Evolutionary conservation across 2,797 vertebrate genomes (phyloP).

Genomic region (Periparus ater): DNA sequence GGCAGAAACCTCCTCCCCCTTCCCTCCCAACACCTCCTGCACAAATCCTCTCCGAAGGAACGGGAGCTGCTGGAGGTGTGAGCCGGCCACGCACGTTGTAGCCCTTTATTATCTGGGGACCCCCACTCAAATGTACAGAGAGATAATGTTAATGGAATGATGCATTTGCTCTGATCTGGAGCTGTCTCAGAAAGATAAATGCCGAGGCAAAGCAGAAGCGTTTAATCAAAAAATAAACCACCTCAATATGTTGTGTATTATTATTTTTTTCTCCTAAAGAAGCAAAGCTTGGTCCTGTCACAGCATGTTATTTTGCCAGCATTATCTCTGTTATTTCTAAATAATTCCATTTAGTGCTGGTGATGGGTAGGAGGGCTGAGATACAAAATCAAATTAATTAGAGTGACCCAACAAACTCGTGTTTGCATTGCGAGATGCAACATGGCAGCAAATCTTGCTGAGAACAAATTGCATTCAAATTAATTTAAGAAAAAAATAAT

Average conservation of each 20-base stretch:
- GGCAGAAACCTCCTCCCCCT: not conserved
- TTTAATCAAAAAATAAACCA: conserved; percentile 71
- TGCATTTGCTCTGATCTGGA: conserved; percentile 55
- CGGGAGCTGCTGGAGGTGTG: conserved; percentile 17
- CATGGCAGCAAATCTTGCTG: conserved; percentile 27
- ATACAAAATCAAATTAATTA: conserved; percentile 71
- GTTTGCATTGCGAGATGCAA: conserved; percentile 51
- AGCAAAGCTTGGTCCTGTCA: conserved; percentile 35
- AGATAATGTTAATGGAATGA: conserved; percentile 73
- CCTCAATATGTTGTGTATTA: conserved; percentile 6
- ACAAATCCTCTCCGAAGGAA: conserved; percentile 33
- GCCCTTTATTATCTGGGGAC: conserved; percentile 42
- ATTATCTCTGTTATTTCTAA: conserved; percentile 64
- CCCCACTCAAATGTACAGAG: conserved; percentile 46
- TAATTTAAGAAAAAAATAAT: conserved; percentile 71
- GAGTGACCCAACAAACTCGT: conserved; percentile 58
- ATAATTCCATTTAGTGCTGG: conserved; percentile 60
- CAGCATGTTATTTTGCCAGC: conserved; percentile 18
- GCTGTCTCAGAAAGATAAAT: conserved; percentile 66
- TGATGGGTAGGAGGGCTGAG: conserved; percentile 53
- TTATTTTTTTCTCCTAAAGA: not conserved
- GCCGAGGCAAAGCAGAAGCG: conserved; percentile 44
- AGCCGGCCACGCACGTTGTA: not conserved
- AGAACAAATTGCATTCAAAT: conserved; percentile 70
- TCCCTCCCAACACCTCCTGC: conserved; percentile 2